These are phyloP conservation scores for Pseudorhiza aurosa DNA, from an alignment of 30 jellyfish, hydroid and myxozoan species.

Conservation along the genomic window DNA sequence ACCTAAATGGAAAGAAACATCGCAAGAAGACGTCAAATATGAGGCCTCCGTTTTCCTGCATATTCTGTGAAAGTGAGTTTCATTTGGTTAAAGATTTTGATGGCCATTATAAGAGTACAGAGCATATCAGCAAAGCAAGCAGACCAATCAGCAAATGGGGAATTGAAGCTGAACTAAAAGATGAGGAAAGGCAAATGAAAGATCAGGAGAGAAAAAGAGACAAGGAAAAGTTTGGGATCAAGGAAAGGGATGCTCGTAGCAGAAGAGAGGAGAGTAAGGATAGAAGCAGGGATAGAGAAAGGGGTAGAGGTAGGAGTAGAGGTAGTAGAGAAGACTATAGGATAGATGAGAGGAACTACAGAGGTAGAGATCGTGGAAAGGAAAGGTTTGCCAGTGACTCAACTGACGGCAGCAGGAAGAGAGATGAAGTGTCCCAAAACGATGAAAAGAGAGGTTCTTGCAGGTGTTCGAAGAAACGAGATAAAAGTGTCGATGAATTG, in stretches of 20 bases:
- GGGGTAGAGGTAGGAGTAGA: background rate
- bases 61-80: constrained; percentile 46
- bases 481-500: background rate
- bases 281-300: background rate
- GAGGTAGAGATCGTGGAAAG: constrained; percentile 6
- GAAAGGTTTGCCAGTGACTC: background rate
- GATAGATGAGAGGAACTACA: constrained; percentile 1
- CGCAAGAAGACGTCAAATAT: constrained; percentile 25
- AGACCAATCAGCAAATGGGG: constrained; percentile 24
- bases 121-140: constrained; percentile 67
- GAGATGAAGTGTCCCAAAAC: constrained; percentile 27
- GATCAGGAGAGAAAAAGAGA: background rate
- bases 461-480: too few relatives aligned
- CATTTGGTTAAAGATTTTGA: constrained; percentile 40
- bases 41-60: constrained; percentile 76
- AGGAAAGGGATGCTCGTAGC: constrained; percentile 1
- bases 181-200: constrained; percentile 18
- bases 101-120: constrained; percentile 60
- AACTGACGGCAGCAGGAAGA: constrained; percentile 3
- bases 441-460: background rate
- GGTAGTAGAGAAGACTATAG: background rate
- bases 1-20: constrained; percentile 76
- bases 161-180: background rate
- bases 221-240: background rate
- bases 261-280: background rate